Percentiles rank a stretch among this genome's conserved stretches.
Evolutionary conservation across 2,797 vertebrate genomes (phyloP).

Genomic region (Anas capensis): DNA sequence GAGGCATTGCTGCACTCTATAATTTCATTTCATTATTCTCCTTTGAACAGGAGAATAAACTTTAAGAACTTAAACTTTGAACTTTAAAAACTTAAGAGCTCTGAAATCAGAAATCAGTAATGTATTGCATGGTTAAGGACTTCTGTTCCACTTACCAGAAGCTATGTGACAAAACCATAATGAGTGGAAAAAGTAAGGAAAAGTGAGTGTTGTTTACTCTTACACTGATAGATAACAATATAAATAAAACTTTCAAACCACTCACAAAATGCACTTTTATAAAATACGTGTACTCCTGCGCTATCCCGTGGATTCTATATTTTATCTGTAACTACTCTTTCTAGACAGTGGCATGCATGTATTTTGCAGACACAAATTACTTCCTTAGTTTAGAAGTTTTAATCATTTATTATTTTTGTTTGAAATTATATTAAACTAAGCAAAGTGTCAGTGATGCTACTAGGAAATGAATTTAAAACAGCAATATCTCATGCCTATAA

Average conservation of each 20-base stretch:
- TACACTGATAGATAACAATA: not conserved
- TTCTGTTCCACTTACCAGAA: not conserved
- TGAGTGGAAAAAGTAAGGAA: not conserved
- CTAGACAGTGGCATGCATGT: not conserved
- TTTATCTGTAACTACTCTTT: not conserved
- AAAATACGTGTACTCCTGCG: not conserved
- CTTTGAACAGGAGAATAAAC: not conserved
- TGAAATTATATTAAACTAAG: not conserved
- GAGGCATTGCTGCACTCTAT: not conserved
- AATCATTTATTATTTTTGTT: not conserved
- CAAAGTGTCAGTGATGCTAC: not conserved
- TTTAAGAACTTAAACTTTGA: too few species aligned
- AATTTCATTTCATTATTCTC: not conserved
- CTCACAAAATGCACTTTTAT: not conserved
- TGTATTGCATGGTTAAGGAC: not conserved
- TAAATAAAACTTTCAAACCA: not conserved
- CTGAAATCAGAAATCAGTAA: not conserved
- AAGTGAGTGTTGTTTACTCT: not conserved
- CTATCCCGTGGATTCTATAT: not conserved
- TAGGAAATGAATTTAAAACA: not conserved
- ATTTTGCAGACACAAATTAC: not conserved
- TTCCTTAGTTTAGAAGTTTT: not conserved
- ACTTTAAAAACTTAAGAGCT: not conserved
- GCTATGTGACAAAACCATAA: not conserved
- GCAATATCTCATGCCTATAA: not conserved